Evolutionary conservation across 37 sponge, comb jelly and placozoan species (phyloP), one percentile per base, ranked within the genome.

Genomic region (Amphimedon queenslandica): DNA sequence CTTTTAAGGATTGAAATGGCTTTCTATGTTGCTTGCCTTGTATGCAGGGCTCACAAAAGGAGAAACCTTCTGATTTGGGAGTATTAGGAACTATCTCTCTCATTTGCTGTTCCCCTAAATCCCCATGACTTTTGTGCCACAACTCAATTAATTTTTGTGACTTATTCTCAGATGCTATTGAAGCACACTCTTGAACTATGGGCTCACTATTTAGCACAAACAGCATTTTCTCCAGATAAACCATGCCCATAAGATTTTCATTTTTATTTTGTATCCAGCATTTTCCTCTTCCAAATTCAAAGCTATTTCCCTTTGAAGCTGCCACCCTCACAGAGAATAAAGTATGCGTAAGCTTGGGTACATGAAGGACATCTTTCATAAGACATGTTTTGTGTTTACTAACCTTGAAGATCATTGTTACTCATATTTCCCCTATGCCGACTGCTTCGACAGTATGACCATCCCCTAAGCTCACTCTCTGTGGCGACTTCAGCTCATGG

Each of bases 41-140:
- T 31, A 63, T 21, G 16, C 64, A 63, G 8, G 18, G 18, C n/a
- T 63, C 64, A 63, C 64, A 63, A 29, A 63, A 63, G 21, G 64
- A 63, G 8, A 63, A 21, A 63, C n/a, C 16, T 13, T 31, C 29
- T 18, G 64, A 11, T 18, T 23, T 63, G 10, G 29, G 64, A 63
- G 16, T 31, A 21, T 63, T 63, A n/a, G n/a, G n/a, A n/a, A n/a
- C n/a, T n/a, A n/a, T n/a, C n/a, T n/a, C n/a, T n/a, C n/a, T n/a
- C n/a, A n/a, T n/a, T n/a, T n/a, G n/a, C n/a, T n/a, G n/a, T n/a
- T n/a, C n/a, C n/a, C n/a, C n/a, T n/a, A n/a, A n/a, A n/a, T n/a
- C n/a, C n/a, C n/a, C n/a, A n/a, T n/a, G n/a, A n/a, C n/a, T n/a
- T n/a, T n/a, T n/a, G n/a, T n/a, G n/a, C n/a, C n/a, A n/a, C n/a